Base-by-base conservation (phyloP, 2,113 vertebrate genomes). In the Saimiri boliviensis region DNA sequence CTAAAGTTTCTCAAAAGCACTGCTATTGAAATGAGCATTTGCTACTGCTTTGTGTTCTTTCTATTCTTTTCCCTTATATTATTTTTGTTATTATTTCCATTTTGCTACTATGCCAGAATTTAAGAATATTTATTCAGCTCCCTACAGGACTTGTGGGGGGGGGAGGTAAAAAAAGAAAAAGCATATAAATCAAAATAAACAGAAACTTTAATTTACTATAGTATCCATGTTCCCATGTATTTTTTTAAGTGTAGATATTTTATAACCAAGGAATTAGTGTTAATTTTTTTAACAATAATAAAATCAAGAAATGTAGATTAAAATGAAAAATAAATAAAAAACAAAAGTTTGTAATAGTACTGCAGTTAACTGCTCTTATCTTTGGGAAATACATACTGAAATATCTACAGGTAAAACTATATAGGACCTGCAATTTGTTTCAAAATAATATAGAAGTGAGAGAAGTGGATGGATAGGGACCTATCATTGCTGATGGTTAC, bases 381-480 rank as follows among this genome's bases (percentile, higher is more conserved):
- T 90, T 96, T 89, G 81, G 77, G 63, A 93, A 92, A 82, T 47
- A n/a, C 54, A 70, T 40, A 91, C 21, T 90, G 25, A 93, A 77
- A 86, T 86, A 94, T 23, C 89, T 86, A 83, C 12, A 83, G 66
- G 92, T 89, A 23, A 86, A 95, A 83, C 49, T 86, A 27, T 27
- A 92, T 8, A 94, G 83, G 66, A 32, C 13, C 49, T 95, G 21
- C 35, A 89, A 89, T 90, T 92, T 70, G 49, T 73, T 81, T 94
- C 25, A 89, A 86, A 89, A 95, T 82, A 76, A 86, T 54, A 89
- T 5, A 81, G 23, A 35, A 52, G 11, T 20, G 32, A 16, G 20
- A 56, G n/a, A 76, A 95, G 30, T 3, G 19, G 60, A 76, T 21
- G n/a, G 54, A 40, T 32, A 56, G 63, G 63, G 42, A 86, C 2